Base-by-base conservation (phyloP, 2,888 invertebrate species). In the Spodoptera littoralis region DNA sequence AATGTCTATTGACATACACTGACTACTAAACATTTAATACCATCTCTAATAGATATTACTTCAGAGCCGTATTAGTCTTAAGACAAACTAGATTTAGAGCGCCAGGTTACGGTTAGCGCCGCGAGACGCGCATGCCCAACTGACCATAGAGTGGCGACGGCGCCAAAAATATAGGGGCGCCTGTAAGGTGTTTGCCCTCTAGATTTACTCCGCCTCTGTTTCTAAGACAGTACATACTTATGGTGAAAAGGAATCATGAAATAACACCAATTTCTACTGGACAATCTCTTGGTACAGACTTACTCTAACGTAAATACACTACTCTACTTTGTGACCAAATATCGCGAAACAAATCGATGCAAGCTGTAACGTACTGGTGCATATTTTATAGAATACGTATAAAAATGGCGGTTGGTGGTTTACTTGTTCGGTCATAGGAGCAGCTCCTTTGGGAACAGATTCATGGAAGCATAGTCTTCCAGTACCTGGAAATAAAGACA, bases 381-480 rank as follows among this genome's bases (percentile, higher is more conserved):
- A 53, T 64, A 56, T 47, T 63, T 55, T 11, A 52, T 45, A 46
- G 36, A 53, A 50, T 55, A 59, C 43, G 2, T 57, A 49, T 53
- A 51, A 68, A 71, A 73, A 70, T 70, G 57, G 59, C 53, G 61
- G 65, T 69, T 58, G 49, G n/a, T 70, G 60, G 43, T 56, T 73
- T 68, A 72, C 24, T 67, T 50, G 53, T 67, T 66, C 60, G 81
- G 85, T 96, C 94, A 96, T 86, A 96, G 93, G 36, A 96, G 89
- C 74, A 97, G 93, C 57, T 97, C 96, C 85, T 95, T 95, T 2
- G 98, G 98, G 89, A 98, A 98, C 69, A 98, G 95, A 81, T 97
- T 97, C 96, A 98, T 97, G 48, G 95, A 92, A 53, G 97, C 96
- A 84, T 97, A 98, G 91, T 98, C 98, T 76, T 97, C 96, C 30